A percentile compares a stretch with the other conserved stretches of the same genome.
phyloP scores from a whole-genome alignment of 2,888 invertebrate species.

The Aphidoletes aphidimyza region DNA sequence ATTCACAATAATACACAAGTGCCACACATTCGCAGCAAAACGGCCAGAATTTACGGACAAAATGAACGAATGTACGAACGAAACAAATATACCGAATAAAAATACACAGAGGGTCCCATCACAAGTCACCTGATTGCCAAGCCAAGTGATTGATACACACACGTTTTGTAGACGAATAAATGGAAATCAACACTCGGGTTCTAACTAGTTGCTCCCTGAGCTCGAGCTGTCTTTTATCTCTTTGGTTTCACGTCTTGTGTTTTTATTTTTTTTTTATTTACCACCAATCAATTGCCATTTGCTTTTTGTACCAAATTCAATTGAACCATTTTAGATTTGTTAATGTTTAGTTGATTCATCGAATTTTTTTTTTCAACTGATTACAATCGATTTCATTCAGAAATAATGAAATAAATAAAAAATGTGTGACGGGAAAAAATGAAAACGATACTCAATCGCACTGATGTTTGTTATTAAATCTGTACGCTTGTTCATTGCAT shows the following conservation, averaged over 20 bases:
- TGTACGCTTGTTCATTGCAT: not conserved
- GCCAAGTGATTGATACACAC: constrained; percentile 49
- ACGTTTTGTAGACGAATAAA: constrained; percentile 16
- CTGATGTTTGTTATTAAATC: constrained; percentile 34
- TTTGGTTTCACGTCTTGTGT: not conserved
- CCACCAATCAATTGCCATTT: not conserved
- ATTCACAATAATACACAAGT: constrained; percentile 33
- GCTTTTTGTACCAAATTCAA: too few relatives aligned
- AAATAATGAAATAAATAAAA: not conserved
- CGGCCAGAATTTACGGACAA: not conserved
- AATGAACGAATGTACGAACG: not conserved
- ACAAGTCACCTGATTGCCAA: constrained; percentile 40
- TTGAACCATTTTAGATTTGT: too few relatives aligned
- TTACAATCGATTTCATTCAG: not conserved
- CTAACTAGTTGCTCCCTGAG: not conserved
- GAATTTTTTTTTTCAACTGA: not conserved
- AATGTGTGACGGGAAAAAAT: not conserved
- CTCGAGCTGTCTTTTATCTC: not conserved
- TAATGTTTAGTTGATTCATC: too few relatives aligned
- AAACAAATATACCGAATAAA: not conserved
- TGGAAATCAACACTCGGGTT: not conserved
- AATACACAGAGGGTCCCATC: not conserved
- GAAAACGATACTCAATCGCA: constrained; percentile 46
- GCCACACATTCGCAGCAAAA: too few relatives aligned
- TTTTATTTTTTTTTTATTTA: not conserved